Evolutionary conservation across 2,888 invertebrate species (phyloP).

Genomic region (Netelia inedita): DNA sequence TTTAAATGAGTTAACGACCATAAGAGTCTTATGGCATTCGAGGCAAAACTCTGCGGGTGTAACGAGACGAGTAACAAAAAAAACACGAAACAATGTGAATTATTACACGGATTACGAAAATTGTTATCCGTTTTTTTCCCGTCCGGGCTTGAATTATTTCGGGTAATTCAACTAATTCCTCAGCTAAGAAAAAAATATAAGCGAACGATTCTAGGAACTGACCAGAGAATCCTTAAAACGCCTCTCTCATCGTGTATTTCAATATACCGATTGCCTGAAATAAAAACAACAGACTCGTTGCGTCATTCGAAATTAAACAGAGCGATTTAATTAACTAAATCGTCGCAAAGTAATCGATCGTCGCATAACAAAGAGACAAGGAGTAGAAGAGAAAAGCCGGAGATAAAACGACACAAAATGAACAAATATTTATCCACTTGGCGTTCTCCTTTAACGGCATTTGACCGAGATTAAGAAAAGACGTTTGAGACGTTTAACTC

Average conservation of each 20-base stretch:
- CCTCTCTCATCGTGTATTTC: not conserved
- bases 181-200: not conserved
- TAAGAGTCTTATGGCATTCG: conserved; percentile 55
- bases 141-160: not conserved
- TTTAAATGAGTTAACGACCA: conserved; percentile 77
- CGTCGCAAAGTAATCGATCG: not conserved
- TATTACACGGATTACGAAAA: conserved; percentile 67
- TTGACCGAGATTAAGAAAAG: conserved; percentile 33
- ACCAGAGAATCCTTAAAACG: not conserved
- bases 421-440: conserved; percentile 58
- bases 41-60: conserved; percentile 33
- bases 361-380: conserved; percentile 3
- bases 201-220: not conserved
- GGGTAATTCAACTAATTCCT: conserved; percentile 18
- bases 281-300: not conserved
- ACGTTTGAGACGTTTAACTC: not conserved
- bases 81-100: conserved; percentile 41
- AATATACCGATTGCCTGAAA: not conserved
- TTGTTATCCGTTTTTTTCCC: conserved; percentile 58
- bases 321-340: conserved; percentile 16
- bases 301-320: not conserved
- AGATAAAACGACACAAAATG: conserved; percentile 12
- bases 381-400: not conserved
- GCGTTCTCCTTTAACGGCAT: conserved; percentile 10
- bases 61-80: conserved; percentile 28